These are phyloP conservation scores for Ephialtes manifestator DNA, from an alignment of 2,888 invertebrate species.

Conservation along the genomic window DNA sequence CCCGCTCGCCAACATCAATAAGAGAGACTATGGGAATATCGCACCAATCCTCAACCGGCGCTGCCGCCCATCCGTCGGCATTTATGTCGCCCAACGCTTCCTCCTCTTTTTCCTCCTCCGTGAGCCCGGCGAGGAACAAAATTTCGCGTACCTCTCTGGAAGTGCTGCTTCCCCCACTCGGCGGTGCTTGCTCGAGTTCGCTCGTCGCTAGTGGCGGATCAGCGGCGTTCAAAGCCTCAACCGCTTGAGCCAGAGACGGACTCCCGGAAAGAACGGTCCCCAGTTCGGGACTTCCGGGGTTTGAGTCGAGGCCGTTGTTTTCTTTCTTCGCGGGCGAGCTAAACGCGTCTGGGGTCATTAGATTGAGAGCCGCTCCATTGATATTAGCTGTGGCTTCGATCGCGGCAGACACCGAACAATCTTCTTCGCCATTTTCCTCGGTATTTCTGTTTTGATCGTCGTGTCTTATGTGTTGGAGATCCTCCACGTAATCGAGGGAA, in stretches of 20 bases:
- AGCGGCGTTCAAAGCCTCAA: conserved; percentile 79
- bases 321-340: conserved; percentile 88
- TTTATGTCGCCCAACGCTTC: conserved; percentile 77
- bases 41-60: conserved; percentile 84
- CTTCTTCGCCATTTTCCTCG: conserved; percentile 80
- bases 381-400: conserved; percentile 81
- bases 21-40: conserved; percentile 85
- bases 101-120: conserved; percentile 78
- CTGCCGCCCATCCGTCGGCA: conserved; percentile 67
- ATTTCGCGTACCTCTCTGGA: conserved; percentile 96
- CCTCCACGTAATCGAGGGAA: conserved; percentile 81
- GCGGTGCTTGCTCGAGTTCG: conserved; percentile 84
- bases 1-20: conserved; percentile 77
- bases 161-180: conserved; percentile 95
- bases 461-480: conserved; percentile 78
- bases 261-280: conserved; percentile 79
- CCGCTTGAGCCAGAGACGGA: conserved; percentile 81
- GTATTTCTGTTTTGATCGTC: conserved; percentile 82
- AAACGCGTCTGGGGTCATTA: conserved; percentile 96
- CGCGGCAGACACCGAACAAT: conserved; percentile 82
- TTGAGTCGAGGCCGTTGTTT: conserved; percentile 83
- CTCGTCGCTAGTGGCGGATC: conserved; percentile 81
- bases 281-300: conserved; percentile 81
- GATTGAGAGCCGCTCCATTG: conserved; percentile 88
- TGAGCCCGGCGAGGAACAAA: conserved; percentile 89